Base-by-base conservation (phyloP, 2,888 invertebrate genomes). In the Hirtodrosophila duncani region DNA sequence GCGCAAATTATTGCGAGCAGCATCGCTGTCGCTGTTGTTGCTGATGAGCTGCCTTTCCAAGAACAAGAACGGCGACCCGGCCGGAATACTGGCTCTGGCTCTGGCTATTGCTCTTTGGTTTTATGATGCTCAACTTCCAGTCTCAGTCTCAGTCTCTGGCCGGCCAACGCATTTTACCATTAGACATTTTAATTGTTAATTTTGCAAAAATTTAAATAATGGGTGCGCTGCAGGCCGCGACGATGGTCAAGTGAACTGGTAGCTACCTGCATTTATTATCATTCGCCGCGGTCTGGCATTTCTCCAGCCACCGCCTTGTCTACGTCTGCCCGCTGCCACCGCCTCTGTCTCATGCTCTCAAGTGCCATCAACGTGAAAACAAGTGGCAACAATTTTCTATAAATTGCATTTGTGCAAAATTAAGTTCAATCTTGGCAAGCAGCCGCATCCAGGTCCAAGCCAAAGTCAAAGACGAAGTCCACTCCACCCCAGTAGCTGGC, bases 311-410 rank as follows among this genome's bases (percentile, higher is more conserved):
- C 14, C 16, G 24, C 14, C 9, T 16, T 21, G 37, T 24, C 30
- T 17, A 8, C 42, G 27, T 36, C 48, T 31, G 53, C 34, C 20
- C 38, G 18, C 43, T 36, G 29, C 9, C 16, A 11, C 43, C 31
- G 21, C 26, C 33, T 42, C 49, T 30, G 43, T 27, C 52, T 43
- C 17, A 29, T 30, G 29, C 33, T 18, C 48, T 63, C 58, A 46
- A 70, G 70, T 63, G 62, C 60, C 70, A 72, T 63, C 71, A 74
- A 66, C 69, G 78, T 72, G 67, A 80, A 81, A 80, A 79, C 81
- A 81, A 81, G 81, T 81, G 81, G 79, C 82, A 78, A 81, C 77
- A 74, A 80, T 79, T 81, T 80, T 78, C 80, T 80, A 79, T 80
- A 74, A 82, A 82, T 81, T 80, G 81, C 79, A 77, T 80, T 81